Evolutionary conservation across 2,113 vertebrate genomes (phyloP).

Genomic region (Galeopterus variegatus): DNA sequence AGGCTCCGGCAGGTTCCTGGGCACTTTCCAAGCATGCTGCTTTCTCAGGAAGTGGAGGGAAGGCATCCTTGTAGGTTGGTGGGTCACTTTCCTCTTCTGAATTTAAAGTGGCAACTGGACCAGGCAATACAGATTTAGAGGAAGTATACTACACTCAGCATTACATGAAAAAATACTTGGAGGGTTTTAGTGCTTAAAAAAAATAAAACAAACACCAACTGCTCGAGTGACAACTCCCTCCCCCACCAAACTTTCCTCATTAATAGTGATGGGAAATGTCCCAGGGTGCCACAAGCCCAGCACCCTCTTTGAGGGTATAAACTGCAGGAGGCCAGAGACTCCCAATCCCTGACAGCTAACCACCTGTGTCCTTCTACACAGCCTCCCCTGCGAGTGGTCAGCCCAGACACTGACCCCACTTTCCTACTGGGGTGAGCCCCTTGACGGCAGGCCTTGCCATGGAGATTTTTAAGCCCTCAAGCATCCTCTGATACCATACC

Average conservation of each 20-base stretch:
- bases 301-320: not conserved
- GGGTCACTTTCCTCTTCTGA: slow-evolving; percentile 97
- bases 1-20: slow-evolving; percentile 95
- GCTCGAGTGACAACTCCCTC: not conserved
- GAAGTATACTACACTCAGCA: not conserved
- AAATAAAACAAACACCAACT: no score
- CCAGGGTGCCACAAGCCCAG: not conserved
- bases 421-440: not conserved
- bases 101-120: slow-evolving; percentile 91
- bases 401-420: not conserved
- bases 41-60: slow-evolving; percentile 99
- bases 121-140: slow-evolving; percentile 59
- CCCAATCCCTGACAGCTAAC: not conserved
- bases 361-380: accelerated
- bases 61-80: slow-evolving; percentile 99
- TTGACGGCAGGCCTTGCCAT: not conserved
- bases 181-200: not conserved
- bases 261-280: not conserved
- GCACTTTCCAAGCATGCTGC: slow-evolving; percentile 93
- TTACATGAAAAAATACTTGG: not conserved
- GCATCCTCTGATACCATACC: not conserved
- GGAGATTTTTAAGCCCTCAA: not conserved
- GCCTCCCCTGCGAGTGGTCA: not conserved
- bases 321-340: no score
- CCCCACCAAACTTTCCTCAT: not conserved